Base-by-base conservation (phyloP, 2,797 vertebrate species). In the Spatula versicolor region DNA sequence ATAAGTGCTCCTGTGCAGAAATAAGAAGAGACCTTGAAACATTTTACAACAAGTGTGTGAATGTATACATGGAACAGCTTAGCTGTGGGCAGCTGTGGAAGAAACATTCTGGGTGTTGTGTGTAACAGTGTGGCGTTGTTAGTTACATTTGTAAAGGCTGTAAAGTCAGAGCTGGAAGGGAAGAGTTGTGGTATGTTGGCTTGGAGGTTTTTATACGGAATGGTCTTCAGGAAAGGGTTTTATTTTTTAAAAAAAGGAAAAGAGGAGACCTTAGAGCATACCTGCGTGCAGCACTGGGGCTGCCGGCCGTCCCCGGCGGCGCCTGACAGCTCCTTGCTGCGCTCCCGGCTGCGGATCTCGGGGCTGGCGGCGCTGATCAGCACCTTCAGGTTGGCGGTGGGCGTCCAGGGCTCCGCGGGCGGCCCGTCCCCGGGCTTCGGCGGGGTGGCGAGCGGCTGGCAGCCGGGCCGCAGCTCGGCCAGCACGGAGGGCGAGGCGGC, bases 331-430 rank as follows among this genome's bases (percentile, higher is more conserved):
- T 98, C 98, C 83, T 98, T 99, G 75, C 93, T 96, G 84, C 97
- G 97, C 76, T 99, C 99, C 76, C 99, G 96, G 97, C 98, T 99
- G 96, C 99, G 98, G 88, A 99, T 99, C 97, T 99, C 99, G 0
- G 99, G 99, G 96, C 99, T 99, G 39, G 99, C 99, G 0, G 99
- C 99, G 11, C 98, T 99, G 85, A 99, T 99, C 55, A 99, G 98
- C 98, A 99, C 99, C 96, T 99, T 99, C 5, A 99, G 97, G 97
- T 99, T 99, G 35, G 99, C 99, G 4, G 99, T 99, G 0, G 99
- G 99, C 1, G 99, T 99, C 99, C 99, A 99, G 56, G 99, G 99
- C n/a, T 99, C 99, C 6, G 98, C 98, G 13, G 97, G 96, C 18
- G 97, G 84, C 3, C 31, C 92, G 76, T 99, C 98, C 45, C 97